Conservation (phyloP, 2,797 vertebrate species). For the Poecilia gillii region DNA sequence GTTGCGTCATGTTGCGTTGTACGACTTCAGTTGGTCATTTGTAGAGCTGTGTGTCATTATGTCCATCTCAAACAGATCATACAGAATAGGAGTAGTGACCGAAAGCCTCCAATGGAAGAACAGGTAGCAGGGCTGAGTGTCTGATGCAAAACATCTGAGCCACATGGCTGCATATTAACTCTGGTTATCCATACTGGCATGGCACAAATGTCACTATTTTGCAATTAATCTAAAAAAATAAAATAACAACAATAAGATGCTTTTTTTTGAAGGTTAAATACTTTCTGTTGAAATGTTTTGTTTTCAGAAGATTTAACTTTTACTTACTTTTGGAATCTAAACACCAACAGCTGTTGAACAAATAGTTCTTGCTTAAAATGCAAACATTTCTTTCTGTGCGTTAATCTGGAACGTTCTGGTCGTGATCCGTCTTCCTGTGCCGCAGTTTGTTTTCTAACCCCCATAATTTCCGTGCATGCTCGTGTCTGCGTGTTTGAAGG, state of each 20-base stretch:
- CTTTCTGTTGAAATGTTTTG: conserved; percentile 22
- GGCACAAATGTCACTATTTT: conserved; percentile 49
- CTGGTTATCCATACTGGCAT: conserved; percentile 66
- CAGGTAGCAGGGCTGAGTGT: conserved; percentile 82
- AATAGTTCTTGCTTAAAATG: conserved; percentile 16
- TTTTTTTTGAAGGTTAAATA: conserved; percentile 11
- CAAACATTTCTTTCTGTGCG: neutral
- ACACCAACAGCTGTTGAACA: conserved; percentile 3
- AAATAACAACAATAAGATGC: neutral
- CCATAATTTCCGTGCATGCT: conserved; percentile 50
- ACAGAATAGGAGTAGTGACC: conserved; percentile 84
- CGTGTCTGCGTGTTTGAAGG: conserved; percentile 43
- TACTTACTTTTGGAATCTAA: conserved; percentile 15
- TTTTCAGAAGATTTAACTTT: neutral
- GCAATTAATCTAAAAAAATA: conserved; percentile 15
- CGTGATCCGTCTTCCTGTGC: conserved; percentile 17
- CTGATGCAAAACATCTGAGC: conserved; percentile 56
- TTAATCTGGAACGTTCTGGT: conserved; percentile 15
- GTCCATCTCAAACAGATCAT: conserved; percentile 85
- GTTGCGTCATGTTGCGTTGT: conserved; percentile 14
- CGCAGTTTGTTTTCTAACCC: conserved; percentile 30
- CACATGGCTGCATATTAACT: conserved; percentile 54
- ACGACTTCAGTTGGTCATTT: conserved; percentile 7
- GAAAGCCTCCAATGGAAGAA: conserved; percentile 74
- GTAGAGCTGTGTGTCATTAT: conserved; percentile 66